Percentiles rank a stretch among this genome's conserved stretches.
These are phyloP conservation scores for Lanius collurio DNA, from an alignment of 2,113 vertebrate species.

Conservation along the genomic window DNA sequence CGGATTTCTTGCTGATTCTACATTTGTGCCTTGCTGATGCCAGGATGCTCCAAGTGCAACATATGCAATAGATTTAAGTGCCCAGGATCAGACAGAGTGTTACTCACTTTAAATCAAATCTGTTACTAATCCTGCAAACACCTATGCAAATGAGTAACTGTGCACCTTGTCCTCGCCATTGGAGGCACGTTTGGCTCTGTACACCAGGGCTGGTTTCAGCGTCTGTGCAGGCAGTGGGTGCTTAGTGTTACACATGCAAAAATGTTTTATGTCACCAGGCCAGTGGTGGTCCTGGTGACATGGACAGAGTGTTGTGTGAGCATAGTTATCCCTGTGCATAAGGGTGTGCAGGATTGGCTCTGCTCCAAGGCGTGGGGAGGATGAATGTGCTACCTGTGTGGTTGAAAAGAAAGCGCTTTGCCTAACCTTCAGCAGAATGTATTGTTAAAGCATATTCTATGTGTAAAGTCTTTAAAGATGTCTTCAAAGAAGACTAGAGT, in stretches of 20 bases:
- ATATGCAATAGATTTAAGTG: neutral
- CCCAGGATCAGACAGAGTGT: conserved; percentile 1
- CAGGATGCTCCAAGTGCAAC: neutral
- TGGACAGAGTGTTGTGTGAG: neutral
- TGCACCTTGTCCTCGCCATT: rapidly evolving
- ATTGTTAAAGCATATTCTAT: conserved; percentile 81
- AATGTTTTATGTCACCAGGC: neutral
- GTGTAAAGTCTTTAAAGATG: conserved; percentile 82
- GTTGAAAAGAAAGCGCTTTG: conserved; percentile 78
- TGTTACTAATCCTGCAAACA: neutral
- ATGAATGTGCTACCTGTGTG: conserved; percentile 75
- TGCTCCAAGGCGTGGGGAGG: neutral
- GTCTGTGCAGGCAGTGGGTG: rapidly evolving
- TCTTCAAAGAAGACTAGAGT: conserved; percentile 88
- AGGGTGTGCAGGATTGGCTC: conserved; percentile 21
- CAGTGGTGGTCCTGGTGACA: neutral
- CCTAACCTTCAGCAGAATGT: conserved; percentile 87
- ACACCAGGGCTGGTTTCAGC: neutral
- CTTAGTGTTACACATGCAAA: neutral
- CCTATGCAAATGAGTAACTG: neutral
- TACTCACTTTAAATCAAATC: neutral
- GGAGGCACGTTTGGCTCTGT: neutral
- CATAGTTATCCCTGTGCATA: neutral
- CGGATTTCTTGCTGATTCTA: conserved; percentile 15
- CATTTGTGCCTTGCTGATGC: conserved; percentile 24